A percentile compares a stretch with the other conserved stretches of the same genome.
phyloP scores from a whole-genome alignment of 2,888 invertebrate species.

The Ichneumon xanthorius region DNA sequence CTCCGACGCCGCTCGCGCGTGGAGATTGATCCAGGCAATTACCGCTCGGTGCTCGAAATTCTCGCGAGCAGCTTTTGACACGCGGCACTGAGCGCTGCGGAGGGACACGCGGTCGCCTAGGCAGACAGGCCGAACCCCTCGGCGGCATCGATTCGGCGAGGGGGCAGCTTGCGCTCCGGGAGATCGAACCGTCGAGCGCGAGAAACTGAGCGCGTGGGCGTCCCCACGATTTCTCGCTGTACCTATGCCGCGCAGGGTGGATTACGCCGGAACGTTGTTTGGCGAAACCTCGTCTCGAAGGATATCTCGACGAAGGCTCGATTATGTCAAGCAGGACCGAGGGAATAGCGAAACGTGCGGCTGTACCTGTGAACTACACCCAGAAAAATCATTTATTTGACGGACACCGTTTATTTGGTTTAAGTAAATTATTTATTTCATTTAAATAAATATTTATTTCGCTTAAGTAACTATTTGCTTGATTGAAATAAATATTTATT shows the following conservation, averaged over 20 bases:
- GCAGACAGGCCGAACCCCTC: slow-evolving; percentile 45
- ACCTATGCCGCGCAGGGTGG: slow-evolving; percentile 3
- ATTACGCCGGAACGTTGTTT: background rate
- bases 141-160: slow-evolving; percentile 55
- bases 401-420: too few relatives aligned
- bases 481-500: too few relatives aligned
- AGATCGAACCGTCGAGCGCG: slow-evolving; percentile 52
- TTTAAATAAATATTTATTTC: too few relatives aligned
- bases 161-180: slow-evolving; percentile 34
- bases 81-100: slow-evolving; percentile 15
- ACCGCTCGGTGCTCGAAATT: slow-evolving; percentile 32
- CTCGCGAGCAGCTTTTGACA: slow-evolving; percentile 48
- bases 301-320: slow-evolving; percentile 21
- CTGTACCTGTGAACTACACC: background rate
- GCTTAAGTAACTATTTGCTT: too few relatives aligned
- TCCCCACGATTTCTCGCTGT: slow-evolving; percentile 43
- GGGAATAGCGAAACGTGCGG: slow-evolving; percentile 7
- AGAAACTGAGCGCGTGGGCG: slow-evolving; percentile 62
- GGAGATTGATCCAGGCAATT: slow-evolving; percentile 18
- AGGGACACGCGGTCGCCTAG: slow-evolving; percentile 51
- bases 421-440: too few relatives aligned
- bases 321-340: slow-evolving; percentile 32
- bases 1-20: background rate
- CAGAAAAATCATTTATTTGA: too few relatives aligned
- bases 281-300: slow-evolving; percentile 32